Evolutionary conservation across 1,140 invertebrate species (phyloP), one percentile per base, ranked within the genome.

Genomic region (Heliconius hewitsoni): DNA sequence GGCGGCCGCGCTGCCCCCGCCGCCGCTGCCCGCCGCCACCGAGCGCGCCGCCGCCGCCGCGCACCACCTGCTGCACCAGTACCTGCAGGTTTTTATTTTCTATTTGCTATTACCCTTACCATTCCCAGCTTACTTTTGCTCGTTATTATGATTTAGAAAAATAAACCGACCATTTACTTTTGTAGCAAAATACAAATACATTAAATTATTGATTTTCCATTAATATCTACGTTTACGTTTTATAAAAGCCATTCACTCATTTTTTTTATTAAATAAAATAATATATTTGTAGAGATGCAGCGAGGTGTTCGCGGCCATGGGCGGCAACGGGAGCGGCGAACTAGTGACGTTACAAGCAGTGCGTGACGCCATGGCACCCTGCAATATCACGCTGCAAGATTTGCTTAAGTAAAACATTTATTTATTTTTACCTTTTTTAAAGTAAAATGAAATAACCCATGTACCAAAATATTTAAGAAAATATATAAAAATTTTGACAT

Each of bases 231-330:
- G 4, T 23, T 23, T 46, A 46, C 3, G 42, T 46, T 13, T 13
- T 46, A 46, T 46, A 13, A 46, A 46, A 42, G 11, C 11, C 11
- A 42, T 42, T 11, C 39, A 42, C 2, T 8, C 3, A 46, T 13
- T 16, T 46, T 16, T 46, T 13, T 46, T 13, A 16, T 46, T 46
- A 4, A 13, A 46, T 13, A 46, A 34, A 34, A 16, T 52, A 19
- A 19, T 52, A 5, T 52, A 19, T 8, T 52, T 71, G 16, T 34
- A 93, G 91, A 83, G 93, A 23, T 94, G 92, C 82, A 88, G 90
- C 66, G 92, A 94, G 77, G 91, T 94, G 77, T 94, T 94, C 83
- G 92, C 92, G 72, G 92, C 92, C 72, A 93, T 93, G 91, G 93
- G 93, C 71, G 92, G 92, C 23, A 80, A 75, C 52, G 83, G 86